Conservation (phyloP, 2,797 vertebrate species). For the Thamnophis elegans region DNA sequence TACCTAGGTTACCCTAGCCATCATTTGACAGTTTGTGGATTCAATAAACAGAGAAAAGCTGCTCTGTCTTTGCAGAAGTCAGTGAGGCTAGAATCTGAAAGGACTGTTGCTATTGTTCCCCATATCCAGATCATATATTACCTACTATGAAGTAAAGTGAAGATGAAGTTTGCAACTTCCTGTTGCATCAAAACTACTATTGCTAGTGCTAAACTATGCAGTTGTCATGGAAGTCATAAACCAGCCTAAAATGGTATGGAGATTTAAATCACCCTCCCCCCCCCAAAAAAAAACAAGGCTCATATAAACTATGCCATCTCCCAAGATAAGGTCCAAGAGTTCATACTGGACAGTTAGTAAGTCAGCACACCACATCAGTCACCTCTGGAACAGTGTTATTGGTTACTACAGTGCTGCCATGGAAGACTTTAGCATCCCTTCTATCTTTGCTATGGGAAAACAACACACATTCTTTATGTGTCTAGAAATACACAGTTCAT, state of each 20-base stretch:
- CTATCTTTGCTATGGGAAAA: conserved; percentile 29
- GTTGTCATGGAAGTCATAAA: neutral
- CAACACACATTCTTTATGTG: conserved; percentile 45
- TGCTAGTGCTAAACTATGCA: neutral
- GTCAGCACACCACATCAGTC: neutral
- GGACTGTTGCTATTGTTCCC: neutral
- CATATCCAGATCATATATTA: neutral
- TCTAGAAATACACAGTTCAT: conserved; percentile 65
- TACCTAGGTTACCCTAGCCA: neutral
- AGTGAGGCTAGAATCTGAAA: neutral
- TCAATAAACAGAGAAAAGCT: neutral
- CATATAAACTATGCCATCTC: neutral
- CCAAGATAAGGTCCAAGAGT: neutral
- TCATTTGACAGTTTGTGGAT: neutral
- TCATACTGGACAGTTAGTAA: neutral
- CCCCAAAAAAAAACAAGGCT: neutral
- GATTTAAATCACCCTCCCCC: neutral
- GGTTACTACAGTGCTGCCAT: neutral
- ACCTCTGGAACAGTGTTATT: neutral
- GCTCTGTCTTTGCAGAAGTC: neutral
- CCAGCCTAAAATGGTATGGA: neutral
- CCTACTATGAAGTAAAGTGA: neutral
- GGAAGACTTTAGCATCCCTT: neutral
- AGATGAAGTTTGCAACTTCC: neutral
- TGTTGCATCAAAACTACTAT: neutral